phyloP scores from a whole-genome alignment of 2,888 invertebrate species.

The Heteromurus nitidus region DNA sequence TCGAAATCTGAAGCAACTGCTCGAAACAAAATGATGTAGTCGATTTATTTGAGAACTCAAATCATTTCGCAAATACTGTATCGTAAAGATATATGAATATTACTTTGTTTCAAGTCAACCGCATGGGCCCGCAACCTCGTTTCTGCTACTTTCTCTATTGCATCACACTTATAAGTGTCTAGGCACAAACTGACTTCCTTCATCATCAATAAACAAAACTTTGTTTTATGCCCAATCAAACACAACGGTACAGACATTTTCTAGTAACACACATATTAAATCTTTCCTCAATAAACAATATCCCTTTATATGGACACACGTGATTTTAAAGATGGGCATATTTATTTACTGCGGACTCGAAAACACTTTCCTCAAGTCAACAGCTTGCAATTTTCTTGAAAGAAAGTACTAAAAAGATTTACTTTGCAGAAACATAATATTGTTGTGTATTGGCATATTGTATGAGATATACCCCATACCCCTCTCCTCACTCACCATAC shows the following conservation, averaged over 20 bases:
- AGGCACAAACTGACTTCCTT: no score
- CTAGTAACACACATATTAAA: not conserved
- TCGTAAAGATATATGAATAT: no score
- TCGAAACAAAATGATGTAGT: not conserved
- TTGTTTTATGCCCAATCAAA: not conserved
- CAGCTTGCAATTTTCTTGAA: constrained; percentile 16
- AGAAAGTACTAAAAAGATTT: not conserved
- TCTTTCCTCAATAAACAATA: constrained; percentile 12
- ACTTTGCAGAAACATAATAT: not conserved
- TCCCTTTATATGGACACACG: not conserved
- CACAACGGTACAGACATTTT: not conserved
- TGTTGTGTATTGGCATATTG: constrained; percentile 8
- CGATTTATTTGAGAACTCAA: not conserved
- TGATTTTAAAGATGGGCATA: constrained; percentile 21
- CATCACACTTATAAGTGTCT: no score
- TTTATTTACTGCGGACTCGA: not conserved
- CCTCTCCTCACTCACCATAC: no score
- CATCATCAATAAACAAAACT: not conserved
- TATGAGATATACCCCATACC: no score
- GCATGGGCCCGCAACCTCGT: no score
- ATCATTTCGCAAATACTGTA: no score
- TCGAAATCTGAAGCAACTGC: no score
- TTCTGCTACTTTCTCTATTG: no score
- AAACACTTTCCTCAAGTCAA: constrained; percentile 28
- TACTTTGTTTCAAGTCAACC: no score